Evolutionary conservation across 1,140 invertebrate species (phyloP), one percentile per base, ranked within the genome.

Genomic region (Pteromalus puparum): DNA sequence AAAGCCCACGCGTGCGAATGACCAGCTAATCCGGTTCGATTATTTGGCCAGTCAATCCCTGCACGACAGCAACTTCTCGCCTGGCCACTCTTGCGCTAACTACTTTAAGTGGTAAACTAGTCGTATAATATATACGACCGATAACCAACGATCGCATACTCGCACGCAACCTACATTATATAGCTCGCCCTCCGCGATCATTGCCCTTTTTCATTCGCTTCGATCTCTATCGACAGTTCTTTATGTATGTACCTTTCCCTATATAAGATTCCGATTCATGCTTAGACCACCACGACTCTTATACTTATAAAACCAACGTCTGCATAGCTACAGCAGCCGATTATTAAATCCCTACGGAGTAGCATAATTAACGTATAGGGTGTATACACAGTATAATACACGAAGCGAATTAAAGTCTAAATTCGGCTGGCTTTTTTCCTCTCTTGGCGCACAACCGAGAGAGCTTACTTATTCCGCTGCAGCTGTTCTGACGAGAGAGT

Each of bases 401-500:
- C 53, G 18, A 15, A 4, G 48, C 15, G 53, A 7, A 15, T 18
- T 48, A 15, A 48, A 10, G 38, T 42, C 9, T 42, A 10, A 42
- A 42, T 42, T 65, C 61, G 61, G 61, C 61, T 65, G 15, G 5
- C n/a, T 67, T 24, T 67, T 26, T n/a, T n/a, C n/a, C n/a, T n/a
- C n/a, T n/a, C n/a, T n/a, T n/a, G n/a, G n/a, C n/a, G n/a, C n/a
- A n/a, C n/a, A n/a, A n/a, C n/a, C n/a, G n/a, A n/a, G n/a, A n/a
- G 30, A 30, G 30, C 30, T 18, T 65, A n/a, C 65, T 68, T 26
- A 70, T 28, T 28, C 28, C 15, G 67, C 28, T 70, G 67, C 67
- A 26, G 67, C 10, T 28, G 24, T 70, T 70, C 28, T 28, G 26
- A 70, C 38, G 65, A 68, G 48, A 48, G 70, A 83, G 78, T 72